Evolutionary conservation across 2,797 vertebrate genomes (phyloP).

Genomic region (Champsocephalus esox): DNA sequence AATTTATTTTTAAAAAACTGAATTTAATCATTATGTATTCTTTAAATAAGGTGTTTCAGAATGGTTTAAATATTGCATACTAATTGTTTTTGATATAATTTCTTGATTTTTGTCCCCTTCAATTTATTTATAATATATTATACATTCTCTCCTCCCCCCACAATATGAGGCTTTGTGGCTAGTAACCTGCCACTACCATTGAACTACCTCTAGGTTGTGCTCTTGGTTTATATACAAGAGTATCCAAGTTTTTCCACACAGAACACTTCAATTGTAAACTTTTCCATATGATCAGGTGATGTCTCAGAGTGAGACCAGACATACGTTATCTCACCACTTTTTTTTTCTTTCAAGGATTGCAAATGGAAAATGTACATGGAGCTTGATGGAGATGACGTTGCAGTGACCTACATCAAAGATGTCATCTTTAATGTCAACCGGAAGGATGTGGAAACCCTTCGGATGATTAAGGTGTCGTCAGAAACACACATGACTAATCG

Average conservation of each 20-base stretch:
- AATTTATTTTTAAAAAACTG: too few species aligned
- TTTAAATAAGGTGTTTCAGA: not conserved
- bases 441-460: conserved; percentile 89
- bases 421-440: conserved; percentile 94
- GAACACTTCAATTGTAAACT: conserved; percentile 48
- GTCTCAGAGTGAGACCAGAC: conserved; percentile 30
- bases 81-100: conserved; percentile 11
- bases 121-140: conserved; percentile 16
- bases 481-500: not conserved
- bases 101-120: not conserved
- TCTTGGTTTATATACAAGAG: conserved; percentile 80
- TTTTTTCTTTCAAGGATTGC: conserved; percentile 89
- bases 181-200: conserved; percentile 46
- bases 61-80: not conserved
- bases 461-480: conserved; percentile 92
- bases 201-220: conserved; percentile 85
- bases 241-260: conserved; percentile 36
- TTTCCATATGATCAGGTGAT: conserved; percentile 42
- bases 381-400: conserved; percentile 96
- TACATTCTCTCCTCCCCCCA: conserved; percentile 7
- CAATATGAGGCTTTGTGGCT: conserved; percentile 12
- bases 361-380: conserved; percentile 99
- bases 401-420: conserved; percentile 98
- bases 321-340: conserved; percentile 28
- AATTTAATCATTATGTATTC: not conserved